Evolutionary conservation across 2,888 invertebrate species (phyloP).

Genomic region (Epinotia brunnichana): DNA sequence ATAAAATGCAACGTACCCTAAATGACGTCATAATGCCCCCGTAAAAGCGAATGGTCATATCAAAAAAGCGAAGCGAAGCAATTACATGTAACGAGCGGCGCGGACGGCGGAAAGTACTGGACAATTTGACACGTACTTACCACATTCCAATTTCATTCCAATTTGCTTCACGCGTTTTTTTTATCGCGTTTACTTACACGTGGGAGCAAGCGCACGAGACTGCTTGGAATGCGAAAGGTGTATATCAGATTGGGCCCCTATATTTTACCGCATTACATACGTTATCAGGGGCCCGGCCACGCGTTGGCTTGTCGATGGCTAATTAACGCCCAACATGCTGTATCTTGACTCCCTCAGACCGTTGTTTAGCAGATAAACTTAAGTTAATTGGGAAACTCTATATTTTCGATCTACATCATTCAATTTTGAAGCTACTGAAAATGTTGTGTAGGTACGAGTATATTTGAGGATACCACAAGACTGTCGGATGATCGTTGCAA

Average conservation of each 20-base stretch:
- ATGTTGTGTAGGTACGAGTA: too few relatives aligned
- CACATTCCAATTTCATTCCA: background rate
- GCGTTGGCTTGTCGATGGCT: slow-evolving; percentile 65
- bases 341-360: slow-evolving; percentile 42
- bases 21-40: slow-evolving; percentile 43
- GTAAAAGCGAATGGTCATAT: slow-evolving; percentile 45
- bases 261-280: slow-evolving; percentile 79
- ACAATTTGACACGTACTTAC: background rate
- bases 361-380: slow-evolving; percentile 43
- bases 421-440: too few relatives aligned
- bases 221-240: background rate
- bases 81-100: slow-evolving; percentile 72
- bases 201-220: background rate
- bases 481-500: too few relatives aligned
- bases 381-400: slow-evolving; percentile 27
- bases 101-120: slow-evolving; percentile 53
- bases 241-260: slow-evolving; percentile 56
- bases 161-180: background rate
- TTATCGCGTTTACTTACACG: background rate
- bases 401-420: background rate
- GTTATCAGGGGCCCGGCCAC: slow-evolving; percentile 67
- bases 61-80: slow-evolving; percentile 59
- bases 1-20: slow-evolving; percentile 43
- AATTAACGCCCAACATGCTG: slow-evolving; percentile 63
- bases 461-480: too few relatives aligned